Evolutionary conservation across 2,113 vertebrate species (phyloP).

Genomic region (Eurypyga helias): DNA sequence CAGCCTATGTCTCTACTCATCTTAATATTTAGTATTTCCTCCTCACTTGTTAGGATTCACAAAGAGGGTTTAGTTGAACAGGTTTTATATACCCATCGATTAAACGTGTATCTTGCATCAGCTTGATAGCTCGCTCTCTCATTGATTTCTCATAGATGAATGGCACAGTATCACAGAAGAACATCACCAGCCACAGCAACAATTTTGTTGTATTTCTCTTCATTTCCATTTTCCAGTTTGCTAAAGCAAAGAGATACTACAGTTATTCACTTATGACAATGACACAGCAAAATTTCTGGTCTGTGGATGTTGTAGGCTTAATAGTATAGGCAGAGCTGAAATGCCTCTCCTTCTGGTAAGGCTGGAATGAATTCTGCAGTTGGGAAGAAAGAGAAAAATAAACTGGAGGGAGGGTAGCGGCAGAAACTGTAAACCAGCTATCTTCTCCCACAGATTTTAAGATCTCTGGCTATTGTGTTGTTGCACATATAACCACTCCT

Average conservation of each 20-base stretch:
- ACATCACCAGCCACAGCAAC: not conserved
- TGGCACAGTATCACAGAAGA: constrained; percentile 10
- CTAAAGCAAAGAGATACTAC: not conserved
- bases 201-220: not conserved
- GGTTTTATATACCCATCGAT: constrained; percentile 83
- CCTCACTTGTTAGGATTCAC: not conserved
- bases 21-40: not conserved
- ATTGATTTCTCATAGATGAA: constrained; percentile 46
- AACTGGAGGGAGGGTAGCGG: not conserved
- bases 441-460: not conserved
- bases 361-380: not conserved
- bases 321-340: not conserved
- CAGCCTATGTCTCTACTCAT: not conserved
- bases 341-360: not conserved
- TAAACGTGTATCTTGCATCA: constrained; percentile 80
- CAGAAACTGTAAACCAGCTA: not conserved
- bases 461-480: not conserved
- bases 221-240: not conserved
- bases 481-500: not conserved
- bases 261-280: not conserved
- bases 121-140: constrained; percentile 30
- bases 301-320: not conserved
- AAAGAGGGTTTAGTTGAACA: not conserved
- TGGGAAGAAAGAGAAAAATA: not conserved
- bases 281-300: not conserved